These are phyloP conservation scores for Parazoanthus swiftii DNA, from an alignment of 92 coral and sea anemone species.

Conservation along the genomic window DNA sequence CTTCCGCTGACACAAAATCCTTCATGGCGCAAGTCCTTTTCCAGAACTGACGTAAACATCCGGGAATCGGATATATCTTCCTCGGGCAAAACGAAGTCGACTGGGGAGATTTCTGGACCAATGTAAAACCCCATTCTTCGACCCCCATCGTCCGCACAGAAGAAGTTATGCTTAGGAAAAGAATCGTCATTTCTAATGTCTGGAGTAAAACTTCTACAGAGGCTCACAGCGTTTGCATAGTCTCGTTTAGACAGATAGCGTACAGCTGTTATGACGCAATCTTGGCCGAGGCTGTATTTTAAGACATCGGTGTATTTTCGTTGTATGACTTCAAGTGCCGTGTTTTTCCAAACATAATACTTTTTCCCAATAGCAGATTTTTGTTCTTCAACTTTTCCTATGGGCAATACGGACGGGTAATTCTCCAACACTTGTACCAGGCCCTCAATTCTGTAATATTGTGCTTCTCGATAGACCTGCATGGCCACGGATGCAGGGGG, in stretches of 20 bases:
- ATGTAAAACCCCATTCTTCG: slow-evolving; percentile 62
- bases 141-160: slow-evolving; percentile 68
- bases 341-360: slow-evolving; percentile 67
- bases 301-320: slow-evolving; percentile 65
- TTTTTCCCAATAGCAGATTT: slow-evolving; percentile 57
- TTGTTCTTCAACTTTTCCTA: slow-evolving; percentile 63
- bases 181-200: slow-evolving; percentile 21
- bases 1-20: slow-evolving; percentile 88
- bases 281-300: slow-evolving; percentile 71
- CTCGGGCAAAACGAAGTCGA: slow-evolving; percentile 72
- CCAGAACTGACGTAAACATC: slow-evolving; percentile 71
- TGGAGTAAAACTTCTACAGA: slow-evolving; percentile 51
- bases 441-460: slow-evolving; percentile 72
- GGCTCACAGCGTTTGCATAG: slow-evolving; percentile 48
- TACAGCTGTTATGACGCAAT: slow-evolving; percentile 63
- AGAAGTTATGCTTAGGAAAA: slow-evolving; percentile 58
- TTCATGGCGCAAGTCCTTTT: slow-evolving; percentile 76
- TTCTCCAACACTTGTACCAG: slow-evolving; percentile 71
- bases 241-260: slow-evolving; percentile 67
- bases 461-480: slow-evolving; percentile 90
- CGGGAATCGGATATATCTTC: slow-evolving; percentile 72
- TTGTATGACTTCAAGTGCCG: slow-evolving; percentile 52
- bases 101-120: slow-evolving; percentile 65
- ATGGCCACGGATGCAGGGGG: slow-evolving; percentile 75
- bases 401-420: slow-evolving; percentile 68